Base-by-base conservation (phyloP, 2,797 vertebrate genomes). In the Trachops cirrhosus region DNA sequence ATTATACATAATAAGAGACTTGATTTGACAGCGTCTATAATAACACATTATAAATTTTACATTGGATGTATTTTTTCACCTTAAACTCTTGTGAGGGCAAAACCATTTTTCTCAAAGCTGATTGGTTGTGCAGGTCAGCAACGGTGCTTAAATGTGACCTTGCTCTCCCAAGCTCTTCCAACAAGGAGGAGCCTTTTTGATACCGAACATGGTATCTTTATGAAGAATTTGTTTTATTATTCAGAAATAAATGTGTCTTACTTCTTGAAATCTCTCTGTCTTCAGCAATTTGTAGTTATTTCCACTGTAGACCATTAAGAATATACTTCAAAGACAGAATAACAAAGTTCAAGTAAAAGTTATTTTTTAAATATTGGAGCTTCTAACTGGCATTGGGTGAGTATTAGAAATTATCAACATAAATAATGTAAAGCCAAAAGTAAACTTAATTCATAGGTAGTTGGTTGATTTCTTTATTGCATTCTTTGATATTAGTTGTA, bases 1-100 rank as follows among this genome's bases (percentile, higher is more conserved):
- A 98, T 98, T 98, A 98, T 39, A 94, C 70, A 93, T 98, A 98
- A 97, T 98, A 97, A 98, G 92, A 97, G 97, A 83, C 95, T 96
- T 96, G 95, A 96, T 96, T 95, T 97, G 87, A 96, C 95, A 91
- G 74, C 79, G 96, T 64, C 86, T 95, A 24, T 98, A 98, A 98
- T 98, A 96, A 97, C 89, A 98, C 46, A 92, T 94, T 95, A 84
- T 94, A 95, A 86, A 95, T 86, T 96, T 92, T 96, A 93, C 92
- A 94, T 46, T 95, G 62, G 37, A 54, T 95, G 71, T 90, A 54
- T 71, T 96, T 95, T 78, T 80, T 95, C 24, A 68, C 77, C 62
- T 86, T 93, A 96, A 96, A 97, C 70, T 93, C 97, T 97, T 96
- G 93, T 96, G 95, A 97, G 83, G 95, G 96, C 96, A 96, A 96